Evolutionary conservation across 2,113 vertebrate genomes (phyloP), one percentile per base, ranked within the genome.

Genomic region (Takifugu bimaculatus): DNA sequence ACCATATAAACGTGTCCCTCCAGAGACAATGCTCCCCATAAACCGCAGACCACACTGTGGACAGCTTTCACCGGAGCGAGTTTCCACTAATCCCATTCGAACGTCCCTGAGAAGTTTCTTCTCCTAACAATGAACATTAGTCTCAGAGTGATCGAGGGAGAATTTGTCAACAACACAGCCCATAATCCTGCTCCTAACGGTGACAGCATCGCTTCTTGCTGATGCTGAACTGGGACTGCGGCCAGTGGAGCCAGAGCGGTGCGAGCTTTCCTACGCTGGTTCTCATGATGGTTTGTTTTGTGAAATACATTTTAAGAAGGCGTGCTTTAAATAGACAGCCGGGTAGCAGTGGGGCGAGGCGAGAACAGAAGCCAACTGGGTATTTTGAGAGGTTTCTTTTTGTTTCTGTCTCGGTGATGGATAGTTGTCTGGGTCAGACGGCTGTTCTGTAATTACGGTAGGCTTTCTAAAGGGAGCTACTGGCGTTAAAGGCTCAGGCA

Each of bases 11-110:
- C 6, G 7, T 50, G 51, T 53, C 65, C 63, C 50, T 65, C 54
- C 54, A 64, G 44, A 60, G 63, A 77, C 71, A 72, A 72, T 42
- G 47, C 50, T 61, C 45, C 64, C 42, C n/a, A 26, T 26, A 50
- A 64, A 47, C 70, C 67, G 57, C 73, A 68, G 61, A 77, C 65
- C 77, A 62, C 68, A 63, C 52, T 51, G 28, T 48, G 48, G 60
- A 27, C 29, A 39, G 51, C 67, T 79, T 65, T 66, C 27, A 50
- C 48, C 65, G 59, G 54, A 60, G 28, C 26, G 13, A 15, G 15
- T 65, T 26, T 65, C 13, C 52, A 51, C 11, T 43, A 15, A 10
- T 47, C 56, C 2, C 6, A 54, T 2, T 57, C 6, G 53, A 66
- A 50, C 1, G 35, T 39, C 35, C 35, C 35, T 11, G 35, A 11